Base-by-base conservation (phyloP, 2,113 vertebrate species). In the Willisornis vidua region DNA sequence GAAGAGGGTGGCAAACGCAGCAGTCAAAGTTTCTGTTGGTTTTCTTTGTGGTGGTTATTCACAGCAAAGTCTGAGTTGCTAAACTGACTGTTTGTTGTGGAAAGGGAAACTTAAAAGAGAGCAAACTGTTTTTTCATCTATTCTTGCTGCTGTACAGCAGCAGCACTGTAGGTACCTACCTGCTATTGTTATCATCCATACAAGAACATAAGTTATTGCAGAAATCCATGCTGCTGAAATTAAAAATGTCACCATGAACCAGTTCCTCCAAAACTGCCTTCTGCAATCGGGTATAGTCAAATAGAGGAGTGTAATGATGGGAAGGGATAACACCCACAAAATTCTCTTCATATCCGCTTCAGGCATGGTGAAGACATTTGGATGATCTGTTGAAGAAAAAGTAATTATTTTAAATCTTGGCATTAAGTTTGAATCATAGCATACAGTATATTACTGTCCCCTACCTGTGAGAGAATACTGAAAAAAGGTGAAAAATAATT, bases 161-260 rank as follows among this genome's bases (percentile, higher is more conserved):
- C 48, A 79, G 45, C 45, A 57, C 29, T 58, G 67, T 7, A 39
- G 63, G 63, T 95, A 98, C 98, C 22, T 98, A 99, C 99, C 99
- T 20, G 99, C 98, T 63, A 99, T 89, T 14, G 99, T 99, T 95
- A 99, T 97, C 99, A 99, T 99, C 99, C 99, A 99, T 87, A 99
- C 99, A 58, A 99, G 98, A 19, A 99, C 19, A 5, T 99, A 99
- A 22, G 99, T 99, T 94, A 99, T 99, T 88, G 97, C 98, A 65
- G 99, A 99, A 97, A 99, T 99, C 99, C 99, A 99, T 59, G 99
- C 97, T 65, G 99, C 99, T 12, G 99, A 99, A 98, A 99, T 99
- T 84, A 99, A 26, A 98, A 99, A 99, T 25, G 99, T 99, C 58
- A 99, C 66, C 97, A 98, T 96, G 97, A 98, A 99, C 97, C 98